A percentile compares a stretch with the other conserved stretches of the same genome.
These are phyloP conservation scores for Diglossa cyanea DNA, from an alignment of 2,797 vertebrate species.

Conservation along the genomic window DNA sequence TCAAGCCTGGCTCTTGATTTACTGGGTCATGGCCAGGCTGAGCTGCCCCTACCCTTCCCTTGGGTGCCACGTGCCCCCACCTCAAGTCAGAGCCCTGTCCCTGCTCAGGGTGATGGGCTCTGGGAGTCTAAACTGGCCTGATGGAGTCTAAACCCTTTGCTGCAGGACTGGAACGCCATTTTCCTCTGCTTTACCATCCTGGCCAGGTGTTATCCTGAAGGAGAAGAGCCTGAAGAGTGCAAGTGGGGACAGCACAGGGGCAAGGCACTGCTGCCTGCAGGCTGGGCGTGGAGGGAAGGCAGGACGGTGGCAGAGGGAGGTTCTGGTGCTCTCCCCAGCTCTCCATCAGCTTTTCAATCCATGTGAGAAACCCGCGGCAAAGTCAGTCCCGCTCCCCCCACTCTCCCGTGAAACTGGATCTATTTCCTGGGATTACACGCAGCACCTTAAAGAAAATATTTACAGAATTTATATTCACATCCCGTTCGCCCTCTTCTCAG, in stretches of 20 bases:
- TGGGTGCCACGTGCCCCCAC: rapidly evolving
- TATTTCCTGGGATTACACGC: conserved; percentile 58
- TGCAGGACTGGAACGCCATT: rapidly evolving
- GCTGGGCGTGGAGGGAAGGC: neutral
- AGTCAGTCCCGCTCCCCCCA: neutral
- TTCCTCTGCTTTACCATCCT: neutral
- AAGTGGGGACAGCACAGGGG: neutral
- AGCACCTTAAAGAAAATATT: conserved; percentile 72
- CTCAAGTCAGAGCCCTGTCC: neutral
- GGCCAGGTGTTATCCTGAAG: neutral
- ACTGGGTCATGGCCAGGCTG: rapidly evolving
- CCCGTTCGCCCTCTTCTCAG: conserved; percentile 30
- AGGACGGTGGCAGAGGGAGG: neutral
- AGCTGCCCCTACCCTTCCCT: neutral
- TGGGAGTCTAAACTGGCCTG: too few species aligned
- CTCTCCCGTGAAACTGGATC: conserved; percentile 30
- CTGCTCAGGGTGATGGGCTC: rapidly evolving
- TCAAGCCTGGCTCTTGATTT: neutral
- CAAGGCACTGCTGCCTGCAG: neutral
- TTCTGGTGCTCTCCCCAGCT: neutral
- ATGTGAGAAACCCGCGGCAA: neutral
- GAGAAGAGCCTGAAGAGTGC: neutral
- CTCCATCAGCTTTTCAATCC: neutral
- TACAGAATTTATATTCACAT: conserved; percentile 70
- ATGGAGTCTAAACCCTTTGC: neutral